A percentile compares a stretch with the other conserved stretches of the same genome.
Evolutionary conservation across 1,140 invertebrate species (phyloP).

Genomic region (Metaphire vulgaris): DNA sequence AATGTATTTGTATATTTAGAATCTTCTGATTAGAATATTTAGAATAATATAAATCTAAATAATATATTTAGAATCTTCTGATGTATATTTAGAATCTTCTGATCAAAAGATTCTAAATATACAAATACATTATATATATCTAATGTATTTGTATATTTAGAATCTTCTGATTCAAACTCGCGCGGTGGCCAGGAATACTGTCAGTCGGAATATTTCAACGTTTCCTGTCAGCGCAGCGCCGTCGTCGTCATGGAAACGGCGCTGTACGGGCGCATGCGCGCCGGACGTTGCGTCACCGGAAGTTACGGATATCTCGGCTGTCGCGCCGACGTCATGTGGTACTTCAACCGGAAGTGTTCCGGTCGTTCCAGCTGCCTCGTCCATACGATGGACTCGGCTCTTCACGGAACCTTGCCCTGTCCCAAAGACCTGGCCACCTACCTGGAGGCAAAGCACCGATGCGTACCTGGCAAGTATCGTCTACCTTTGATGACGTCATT

Average conservation of each 20-base stretch:
- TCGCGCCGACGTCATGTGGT: constrained; percentile 16
- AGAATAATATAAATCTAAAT: no score
- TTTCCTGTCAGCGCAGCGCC: background rate
- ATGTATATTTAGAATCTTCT: no score
- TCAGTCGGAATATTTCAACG: constrained; percentile 17
- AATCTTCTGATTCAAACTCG: background rate
- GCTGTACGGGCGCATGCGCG: constrained; percentile 27
- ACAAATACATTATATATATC: no score
- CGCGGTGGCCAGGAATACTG: constrained; percentile 8
- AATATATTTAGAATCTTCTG: no score
- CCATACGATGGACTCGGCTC: constrained; percentile 13
- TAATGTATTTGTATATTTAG: no score
- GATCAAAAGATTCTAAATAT: no score
- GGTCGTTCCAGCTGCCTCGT: constrained; percentile 18
- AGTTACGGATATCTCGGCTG: constrained; percentile 30
- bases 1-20: no score
- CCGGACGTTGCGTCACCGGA: constrained; percentile 26
- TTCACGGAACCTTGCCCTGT: constrained; percentile 22
- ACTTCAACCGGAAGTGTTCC: constrained; percentile 24
- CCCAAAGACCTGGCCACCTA: constrained; percentile 22
- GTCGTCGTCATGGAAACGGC: constrained; percentile 12
- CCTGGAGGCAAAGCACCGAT: constrained; percentile 24
- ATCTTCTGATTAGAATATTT: no score
- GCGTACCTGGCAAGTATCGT: constrained; percentile 16
- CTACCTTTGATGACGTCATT: no score